Percentiles rank a stretch among this genome's conserved stretches.
phyloP scores from a whole-genome alignment of 1,140 invertebrate genomes.

The Calephelis nemesis region DNA sequence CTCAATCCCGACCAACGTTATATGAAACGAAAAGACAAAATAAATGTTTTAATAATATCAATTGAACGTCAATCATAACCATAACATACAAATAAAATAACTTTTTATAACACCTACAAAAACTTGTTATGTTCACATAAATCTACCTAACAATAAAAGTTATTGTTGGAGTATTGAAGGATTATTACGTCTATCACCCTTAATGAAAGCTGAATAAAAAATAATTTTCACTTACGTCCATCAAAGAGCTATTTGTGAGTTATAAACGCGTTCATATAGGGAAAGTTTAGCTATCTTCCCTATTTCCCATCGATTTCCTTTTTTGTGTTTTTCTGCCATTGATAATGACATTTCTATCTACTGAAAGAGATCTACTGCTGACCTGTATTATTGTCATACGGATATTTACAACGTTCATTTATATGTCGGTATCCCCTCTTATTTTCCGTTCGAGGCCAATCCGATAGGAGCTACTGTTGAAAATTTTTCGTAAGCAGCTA shows the following conservation, averaged over 20 bases:
- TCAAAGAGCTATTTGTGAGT: slow-evolving; percentile 30
- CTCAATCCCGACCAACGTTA: too few species aligned
- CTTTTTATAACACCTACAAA: slow-evolving; percentile 8
- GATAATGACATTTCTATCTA: slow-evolving; percentile 68
- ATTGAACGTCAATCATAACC: not conserved
- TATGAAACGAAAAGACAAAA: too few species aligned
- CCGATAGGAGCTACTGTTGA: slow-evolving; percentile 72
- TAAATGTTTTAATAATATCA: too few species aligned
- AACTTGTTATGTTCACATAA: slow-evolving; percentile 2
- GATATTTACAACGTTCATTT: slow-evolving; percentile 76
- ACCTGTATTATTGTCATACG: slow-evolving; percentile 78
- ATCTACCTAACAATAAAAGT: not conserved
- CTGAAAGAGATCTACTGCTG: slow-evolving; percentile 72
- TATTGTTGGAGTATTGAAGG: not conserved
- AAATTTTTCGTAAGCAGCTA: slow-evolving; percentile 77
- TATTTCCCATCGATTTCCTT: slow-evolving; percentile 58
- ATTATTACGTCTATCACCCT: slow-evolving; percentile 2
- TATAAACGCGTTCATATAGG: slow-evolving; percentile 30
- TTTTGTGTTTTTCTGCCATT: slow-evolving; percentile 74
- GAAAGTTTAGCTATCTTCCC: slow-evolving; percentile 41
- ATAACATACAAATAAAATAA: not conserved
- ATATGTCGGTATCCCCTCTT: slow-evolving; percentile 73
- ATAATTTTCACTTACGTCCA: slow-evolving; percentile 31
- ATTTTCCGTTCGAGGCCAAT: slow-evolving; percentile 76
- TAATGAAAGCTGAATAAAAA: slow-evolving; percentile 24